Evolutionary conservation across 2,888 invertebrate genomes (phyloP), one percentile per base, ranked within the genome.

Genomic region (Apamea monoglypha): DNA sequence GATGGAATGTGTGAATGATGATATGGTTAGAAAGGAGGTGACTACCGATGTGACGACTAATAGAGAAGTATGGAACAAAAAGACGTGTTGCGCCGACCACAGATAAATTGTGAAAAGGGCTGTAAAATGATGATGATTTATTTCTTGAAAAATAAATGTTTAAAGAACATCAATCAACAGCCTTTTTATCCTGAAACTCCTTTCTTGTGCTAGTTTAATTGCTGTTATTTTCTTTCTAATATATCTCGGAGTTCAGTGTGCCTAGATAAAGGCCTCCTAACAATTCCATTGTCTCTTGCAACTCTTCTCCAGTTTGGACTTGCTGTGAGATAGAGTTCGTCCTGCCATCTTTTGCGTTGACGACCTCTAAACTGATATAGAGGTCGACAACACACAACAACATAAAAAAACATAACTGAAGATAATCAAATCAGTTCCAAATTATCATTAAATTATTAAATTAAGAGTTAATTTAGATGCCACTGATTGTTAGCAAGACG

Each of bases 401-500:
- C 3, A 25, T 56, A 1, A 25, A 56, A 56, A 63, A 64, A 36
- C 21, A 14, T 25, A 67, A 68, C 50, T 25, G 14, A 21, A 47
- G 21, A 12, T 12, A 29, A 12, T 47, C 21, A 69, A 50, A 56
- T 56, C 12, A 40, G 71, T n/a, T 18, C 10, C 6, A n/a, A 56
- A n/a, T 56, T 36, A 2, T n/a, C 16, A 56, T 18, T n/a, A 56
- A 68, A 47, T 36, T 36, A 50, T 18, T 50, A 5, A 18, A 50
- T 36, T 25, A 32, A 29, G 1, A 25, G 32, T 29, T n/a, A 50
- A 61, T 36, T 12, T 10, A 63, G 47, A 74, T 40, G 12, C 16
- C 2, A 36, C 56, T 71, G 61, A 80, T 73, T 50, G 25, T 40
- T 64, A 74, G 70, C 63, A 59, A 18, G 5, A 2, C 12, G 14